These are phyloP conservation scores for Patiria pectinifera DNA, from an alignment of 53 echinoderm and acorn worm genomes.

Conservation along the genomic window DNA sequence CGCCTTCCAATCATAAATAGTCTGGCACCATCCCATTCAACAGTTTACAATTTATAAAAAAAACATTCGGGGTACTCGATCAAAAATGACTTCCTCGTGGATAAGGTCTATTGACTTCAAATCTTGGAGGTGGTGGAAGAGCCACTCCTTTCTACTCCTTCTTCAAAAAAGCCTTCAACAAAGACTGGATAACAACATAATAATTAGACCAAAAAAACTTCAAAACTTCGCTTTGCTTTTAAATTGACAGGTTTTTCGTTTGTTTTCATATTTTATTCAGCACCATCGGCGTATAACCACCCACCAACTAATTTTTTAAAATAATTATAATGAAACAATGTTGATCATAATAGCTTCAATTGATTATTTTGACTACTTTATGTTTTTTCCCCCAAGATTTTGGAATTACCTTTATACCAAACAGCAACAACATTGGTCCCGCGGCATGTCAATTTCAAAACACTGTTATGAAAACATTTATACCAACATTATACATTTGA, in stretches of 20 bases:
- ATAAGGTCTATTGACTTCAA: too few relatives aligned
- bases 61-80: too few relatives aligned
- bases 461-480: neutral
- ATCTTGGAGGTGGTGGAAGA: neutral
- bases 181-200: neutral
- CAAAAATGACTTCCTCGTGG: too few relatives aligned
- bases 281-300: conserved; percentile 45
- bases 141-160: neutral
- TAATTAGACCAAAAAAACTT: neutral
- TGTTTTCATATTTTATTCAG: conserved; percentile 49
- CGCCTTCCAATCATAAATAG: too few relatives aligned
- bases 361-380: neutral
- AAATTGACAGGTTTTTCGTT: neutral
- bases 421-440: conserved; percentile 19
- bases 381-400: neutral
- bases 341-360: conserved; percentile 10
- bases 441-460: neutral
- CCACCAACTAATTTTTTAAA: conserved; percentile 32
- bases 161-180: neutral
- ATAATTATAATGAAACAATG: conserved; percentile 22
- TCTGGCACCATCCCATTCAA: too few relatives aligned
- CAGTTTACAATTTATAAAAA: too few relatives aligned
- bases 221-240: conserved; percentile 4
- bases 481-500: neutral
- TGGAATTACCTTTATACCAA: neutral